phyloP scores from a whole-genome alignment of 2,797 vertebrate species.

The Esox masquinongy region DNA sequence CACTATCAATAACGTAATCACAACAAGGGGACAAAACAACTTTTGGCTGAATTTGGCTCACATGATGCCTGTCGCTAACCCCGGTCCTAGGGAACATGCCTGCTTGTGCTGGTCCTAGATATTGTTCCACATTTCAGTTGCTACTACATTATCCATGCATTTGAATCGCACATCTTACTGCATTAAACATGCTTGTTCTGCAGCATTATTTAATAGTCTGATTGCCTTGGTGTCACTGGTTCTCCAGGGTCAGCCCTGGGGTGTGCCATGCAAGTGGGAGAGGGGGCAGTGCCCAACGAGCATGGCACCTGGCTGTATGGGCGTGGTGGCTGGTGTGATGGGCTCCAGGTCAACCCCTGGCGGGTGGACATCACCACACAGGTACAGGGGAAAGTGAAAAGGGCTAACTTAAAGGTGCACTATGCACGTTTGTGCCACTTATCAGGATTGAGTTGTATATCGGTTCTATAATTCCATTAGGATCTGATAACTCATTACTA shows the following conservation, averaged over 20 bases:
- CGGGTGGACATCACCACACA: constrained; percentile 74
- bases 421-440: too few relatives aligned
- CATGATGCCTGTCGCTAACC: neutral
- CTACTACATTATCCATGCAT: neutral
- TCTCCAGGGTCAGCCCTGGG: constrained; percentile 70
- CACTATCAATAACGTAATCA: too few relatives aligned
- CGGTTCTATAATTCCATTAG: too few relatives aligned
- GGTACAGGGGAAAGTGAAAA: constrained; percentile 50
- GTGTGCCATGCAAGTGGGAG: constrained; percentile 65
- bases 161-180: neutral
- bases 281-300: constrained; percentile 79
- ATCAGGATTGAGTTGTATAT: too few relatives aligned
- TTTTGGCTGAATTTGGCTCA: neutral
- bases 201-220: neutral
- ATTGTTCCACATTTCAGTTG: neutral
- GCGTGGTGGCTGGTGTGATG: constrained; percentile 80
- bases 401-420: too few relatives aligned
- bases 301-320: constrained; percentile 82
- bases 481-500: too few relatives aligned
- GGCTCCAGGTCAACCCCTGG: constrained; percentile 80
- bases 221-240: neutral
- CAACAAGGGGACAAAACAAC: neutral
- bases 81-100: neutral
- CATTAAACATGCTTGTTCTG: neutral
- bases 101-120: neutral